A percentile compares a stretch with the other conserved stretches of the same genome.
phyloP scores from a whole-genome alignment of 2,797 vertebrate species.

The Anisognathus igniventris region DNA sequence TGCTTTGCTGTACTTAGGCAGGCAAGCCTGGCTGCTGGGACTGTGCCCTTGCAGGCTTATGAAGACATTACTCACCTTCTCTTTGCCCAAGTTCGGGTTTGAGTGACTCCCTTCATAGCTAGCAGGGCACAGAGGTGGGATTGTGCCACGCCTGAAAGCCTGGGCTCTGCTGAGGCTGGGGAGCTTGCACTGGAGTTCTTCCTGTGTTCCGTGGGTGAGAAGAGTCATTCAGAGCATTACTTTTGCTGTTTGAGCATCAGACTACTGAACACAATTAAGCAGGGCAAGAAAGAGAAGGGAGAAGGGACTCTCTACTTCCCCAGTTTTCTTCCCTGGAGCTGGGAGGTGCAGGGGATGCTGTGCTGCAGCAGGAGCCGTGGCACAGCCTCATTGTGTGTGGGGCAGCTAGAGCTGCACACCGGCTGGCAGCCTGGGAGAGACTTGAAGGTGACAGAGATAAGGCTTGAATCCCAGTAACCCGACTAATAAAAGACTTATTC shows the following conservation, averaged over 20 bases:
- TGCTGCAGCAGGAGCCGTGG: not conserved
- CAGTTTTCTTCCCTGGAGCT: not conserved
- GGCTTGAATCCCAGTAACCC: slow-evolving; percentile 30
- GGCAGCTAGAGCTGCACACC: accelerated
- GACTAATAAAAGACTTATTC: slow-evolving; percentile 61
- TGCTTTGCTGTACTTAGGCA: not conserved
- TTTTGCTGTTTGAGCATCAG: not conserved
- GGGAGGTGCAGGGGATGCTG: not conserved
- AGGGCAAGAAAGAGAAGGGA: not conserved
- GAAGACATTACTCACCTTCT: slow-evolving; percentile 26
- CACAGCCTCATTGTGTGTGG: not conserved
- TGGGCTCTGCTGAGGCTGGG: not conserved
- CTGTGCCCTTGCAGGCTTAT: not conserved
- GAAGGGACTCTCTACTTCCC: not conserved
- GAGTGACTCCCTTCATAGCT: slow-evolving; percentile 7
- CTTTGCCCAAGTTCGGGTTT: not conserved
- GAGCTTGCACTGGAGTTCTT: not conserved
- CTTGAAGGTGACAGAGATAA: slow-evolving; percentile 24
- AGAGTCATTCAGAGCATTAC: not conserved
- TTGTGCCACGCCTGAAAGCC: not conserved
- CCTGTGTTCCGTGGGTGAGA: not conserved
- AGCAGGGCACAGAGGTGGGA: not conserved
- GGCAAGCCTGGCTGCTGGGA: not conserved
- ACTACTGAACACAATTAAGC: not conserved
- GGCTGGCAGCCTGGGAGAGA: not conserved